Conservation (phyloP, 2,888 invertebrate species). For the Drosophila birchii region DNA sequence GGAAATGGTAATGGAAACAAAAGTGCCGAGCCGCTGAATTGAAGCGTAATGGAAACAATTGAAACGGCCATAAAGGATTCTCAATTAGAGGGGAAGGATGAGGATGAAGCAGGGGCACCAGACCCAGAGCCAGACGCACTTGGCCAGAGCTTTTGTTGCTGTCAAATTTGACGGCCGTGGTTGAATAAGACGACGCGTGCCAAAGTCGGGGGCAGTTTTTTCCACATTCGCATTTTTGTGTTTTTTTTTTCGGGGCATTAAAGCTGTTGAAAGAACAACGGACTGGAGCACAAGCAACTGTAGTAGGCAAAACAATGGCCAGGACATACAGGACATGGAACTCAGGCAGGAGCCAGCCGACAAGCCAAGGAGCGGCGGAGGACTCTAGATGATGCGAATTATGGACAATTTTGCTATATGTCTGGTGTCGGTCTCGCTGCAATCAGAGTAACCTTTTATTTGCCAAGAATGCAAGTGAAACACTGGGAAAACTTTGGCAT, state of each 20-base stretch:
- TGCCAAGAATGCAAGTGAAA: background rate
- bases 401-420: conserved; percentile 50
- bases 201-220: conserved; percentile 47
- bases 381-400: conserved; percentile 59
- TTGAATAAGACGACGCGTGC: conserved; percentile 76
- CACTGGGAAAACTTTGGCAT: background rate
- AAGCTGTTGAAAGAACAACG: conserved; percentile 61
- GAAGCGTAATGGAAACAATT: conserved; percentile 83
- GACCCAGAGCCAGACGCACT: conserved; percentile 33
- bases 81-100: conserved; percentile 70
- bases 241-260: conserved; percentile 62
- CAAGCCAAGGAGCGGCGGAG: conserved; percentile 37
- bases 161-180: conserved; percentile 83
- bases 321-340: conserved; percentile 23
- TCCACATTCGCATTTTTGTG: conserved; percentile 1
- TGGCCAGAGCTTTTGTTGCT: conserved; percentile 57
- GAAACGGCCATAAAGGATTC: conserved; percentile 81
- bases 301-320: conserved; percentile 55
- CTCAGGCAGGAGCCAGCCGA: background rate
- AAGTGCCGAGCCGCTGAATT: conserved; percentile 68
- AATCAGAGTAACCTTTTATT: conserved; percentile 40
- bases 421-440: conserved; percentile 29
- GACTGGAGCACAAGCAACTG: conserved; percentile 29
- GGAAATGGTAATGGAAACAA: conserved; percentile 74
- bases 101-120: conserved; percentile 13